Evolutionary conservation across 2,888 invertebrate species (phyloP), one percentile per base, ranked within the genome.

Genomic region (Lagria hirta): DNA sequence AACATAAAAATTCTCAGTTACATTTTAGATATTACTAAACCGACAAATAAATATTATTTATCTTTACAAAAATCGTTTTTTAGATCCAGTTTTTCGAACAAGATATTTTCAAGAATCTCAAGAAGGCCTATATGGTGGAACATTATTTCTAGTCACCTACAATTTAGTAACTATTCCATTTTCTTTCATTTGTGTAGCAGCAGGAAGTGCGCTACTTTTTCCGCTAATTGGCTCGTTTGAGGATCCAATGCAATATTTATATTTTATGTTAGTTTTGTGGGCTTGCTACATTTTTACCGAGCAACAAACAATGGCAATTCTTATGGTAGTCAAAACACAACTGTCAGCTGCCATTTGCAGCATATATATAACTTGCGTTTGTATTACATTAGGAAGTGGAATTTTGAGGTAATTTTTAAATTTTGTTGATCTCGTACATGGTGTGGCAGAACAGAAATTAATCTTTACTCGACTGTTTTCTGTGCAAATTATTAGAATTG

Each of bases 21-120:
- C 18, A 38, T 24, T 43, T n/a, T n/a, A n/a, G n/a, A n/a, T n/a
- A n/a, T n/a, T n/a, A n/a, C n/a, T n/a, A n/a, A n/a, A n/a, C n/a
- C n/a, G n/a, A n/a, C n/a, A 7, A 33, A 21, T 3, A 5, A 10
- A 2, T 16, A 29, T 14, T 2, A 13, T 29, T 22, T 34, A 13
- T 22, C 15, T 7, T 20, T 20, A 12, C 26, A 11, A 26, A 26
- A 3, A 26, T 8, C 23, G 17, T 24, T 40, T 72, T 74, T 10
- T 64, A 89, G 89, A 83, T 74, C 86, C 89, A 2, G 81, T 82
- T 17, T 88, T 88, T 72, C 77, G 94, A n/a, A 90, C 88, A n/a
- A 78, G 90, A 22, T 94, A 92, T 71, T 92, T 91, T 55, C 92
- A 94, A 65, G 95, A 95, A 63, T 83, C 87, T 0, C 84, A 92